phyloP scores from a whole-genome alignment of 2,113 vertebrate genomes.

The Sinocyclocheilus rhinocerous region DNA sequence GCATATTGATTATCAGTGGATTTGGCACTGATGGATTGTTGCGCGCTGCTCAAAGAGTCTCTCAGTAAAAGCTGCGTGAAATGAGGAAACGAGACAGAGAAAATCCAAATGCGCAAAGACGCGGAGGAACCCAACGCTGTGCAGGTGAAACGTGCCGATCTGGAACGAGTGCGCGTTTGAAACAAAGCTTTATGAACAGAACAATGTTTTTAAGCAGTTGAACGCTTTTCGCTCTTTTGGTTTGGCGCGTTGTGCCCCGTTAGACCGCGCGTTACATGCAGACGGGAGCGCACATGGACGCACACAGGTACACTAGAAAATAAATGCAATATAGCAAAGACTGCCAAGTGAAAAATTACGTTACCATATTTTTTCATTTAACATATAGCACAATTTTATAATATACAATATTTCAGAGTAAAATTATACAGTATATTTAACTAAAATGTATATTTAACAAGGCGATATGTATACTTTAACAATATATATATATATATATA shows the following conservation, averaged over 20 bases:
- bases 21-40: not conserved
- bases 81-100: not conserved
- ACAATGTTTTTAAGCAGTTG: not conserved
- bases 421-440: too few relatives aligned
- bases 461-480: too few relatives aligned
- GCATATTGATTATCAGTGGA: not conserved
- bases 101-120: not conserved
- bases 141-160: not conserved
- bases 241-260: not conserved
- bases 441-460: too few relatives aligned
- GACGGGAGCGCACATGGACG: not conserved
- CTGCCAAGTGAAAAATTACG: not conserved
- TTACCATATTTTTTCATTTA: too few relatives aligned
- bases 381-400: too few relatives aligned
- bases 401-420: too few relatives aligned
- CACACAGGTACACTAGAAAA: not conserved
- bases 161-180: not conserved
- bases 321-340: not conserved
- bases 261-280: not conserved
- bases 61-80: not conserved
- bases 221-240: not conserved
- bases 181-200: not conserved
- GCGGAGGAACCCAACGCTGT: not conserved
- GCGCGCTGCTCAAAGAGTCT: not conserved
- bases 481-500: too few relatives aligned